phyloP scores from a whole-genome alignment of 2,113 vertebrate genomes.

The Chelonoidis abingdonii region DNA sequence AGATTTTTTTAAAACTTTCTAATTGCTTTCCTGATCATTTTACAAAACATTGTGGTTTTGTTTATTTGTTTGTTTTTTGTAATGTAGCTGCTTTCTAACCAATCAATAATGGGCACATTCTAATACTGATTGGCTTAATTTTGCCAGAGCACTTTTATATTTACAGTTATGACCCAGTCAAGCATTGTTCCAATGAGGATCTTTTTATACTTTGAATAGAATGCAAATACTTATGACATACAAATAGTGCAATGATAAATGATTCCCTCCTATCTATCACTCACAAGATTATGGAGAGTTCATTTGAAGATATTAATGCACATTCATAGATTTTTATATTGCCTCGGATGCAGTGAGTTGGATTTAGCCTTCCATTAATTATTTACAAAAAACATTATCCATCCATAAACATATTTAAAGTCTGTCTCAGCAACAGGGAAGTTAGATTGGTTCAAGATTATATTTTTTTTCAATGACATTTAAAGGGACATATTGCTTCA shows the following conservation, averaged over 20 bases:
- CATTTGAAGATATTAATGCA: background rate
- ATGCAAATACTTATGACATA: background rate
- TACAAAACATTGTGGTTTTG: background rate
- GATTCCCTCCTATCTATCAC: background rate
- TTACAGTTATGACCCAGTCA: background rate
- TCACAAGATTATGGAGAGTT: background rate
- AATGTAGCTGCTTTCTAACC: background rate
- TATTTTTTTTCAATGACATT: background rate
- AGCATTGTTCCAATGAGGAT: background rate
- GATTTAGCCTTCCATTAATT: background rate
- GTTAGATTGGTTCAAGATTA: background rate
- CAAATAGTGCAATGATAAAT: background rate
- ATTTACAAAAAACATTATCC: background rate
- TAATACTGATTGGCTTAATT: background rate
- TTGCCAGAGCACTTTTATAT: background rate
- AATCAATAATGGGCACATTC: accelerated
- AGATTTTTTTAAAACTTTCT: background rate
- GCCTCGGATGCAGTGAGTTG: background rate
- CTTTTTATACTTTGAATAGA: background rate
- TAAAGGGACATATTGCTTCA: background rate
- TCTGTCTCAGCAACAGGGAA: background rate
- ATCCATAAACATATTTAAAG: background rate
- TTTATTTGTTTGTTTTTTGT: background rate
- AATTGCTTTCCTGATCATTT: background rate
- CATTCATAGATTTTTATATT: background rate